A percentile compares a stretch with the other conserved stretches of the same genome.
Evolutionary conservation across 2,113 vertebrate genomes (phyloP).

Genomic region (Lamprotornis superbus): DNA sequence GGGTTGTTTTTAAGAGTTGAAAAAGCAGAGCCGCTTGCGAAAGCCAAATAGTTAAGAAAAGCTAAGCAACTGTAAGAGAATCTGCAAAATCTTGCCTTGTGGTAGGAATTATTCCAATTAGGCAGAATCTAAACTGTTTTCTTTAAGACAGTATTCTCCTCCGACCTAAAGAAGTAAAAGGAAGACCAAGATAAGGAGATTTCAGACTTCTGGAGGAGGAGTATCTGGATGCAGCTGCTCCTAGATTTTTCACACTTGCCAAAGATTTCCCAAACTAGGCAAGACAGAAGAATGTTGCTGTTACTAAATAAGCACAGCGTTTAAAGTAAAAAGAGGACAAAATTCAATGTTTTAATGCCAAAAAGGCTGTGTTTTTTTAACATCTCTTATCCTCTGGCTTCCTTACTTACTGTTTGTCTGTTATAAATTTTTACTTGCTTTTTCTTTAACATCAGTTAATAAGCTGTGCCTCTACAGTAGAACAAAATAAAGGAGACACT

Average conservation of each 20-base stretch:
- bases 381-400: neutral
- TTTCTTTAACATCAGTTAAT: neutral
- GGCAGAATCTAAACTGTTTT: neutral
- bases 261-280: neutral
- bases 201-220: neutral
- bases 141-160: neutral
- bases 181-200: neutral
- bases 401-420: neutral
- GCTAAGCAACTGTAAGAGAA: neutral
- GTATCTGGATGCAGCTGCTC: neutral
- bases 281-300: neutral
- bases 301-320: fast-evolving
- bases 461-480: neutral
- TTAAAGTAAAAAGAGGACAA: neutral
- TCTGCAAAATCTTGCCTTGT: neutral
- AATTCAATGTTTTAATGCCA: neutral
- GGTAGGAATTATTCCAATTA: neutral
- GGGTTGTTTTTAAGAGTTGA: neutral
- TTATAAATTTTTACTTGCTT: neutral
- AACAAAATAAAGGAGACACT: neutral
- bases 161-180: neutral
- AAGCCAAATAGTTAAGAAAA: neutral
- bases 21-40: neutral
- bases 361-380: neutral
- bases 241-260: neutral